phyloP scores from a whole-genome alignment of 2,113 vertebrate species.

The Turdus rufiventris region DNA sequence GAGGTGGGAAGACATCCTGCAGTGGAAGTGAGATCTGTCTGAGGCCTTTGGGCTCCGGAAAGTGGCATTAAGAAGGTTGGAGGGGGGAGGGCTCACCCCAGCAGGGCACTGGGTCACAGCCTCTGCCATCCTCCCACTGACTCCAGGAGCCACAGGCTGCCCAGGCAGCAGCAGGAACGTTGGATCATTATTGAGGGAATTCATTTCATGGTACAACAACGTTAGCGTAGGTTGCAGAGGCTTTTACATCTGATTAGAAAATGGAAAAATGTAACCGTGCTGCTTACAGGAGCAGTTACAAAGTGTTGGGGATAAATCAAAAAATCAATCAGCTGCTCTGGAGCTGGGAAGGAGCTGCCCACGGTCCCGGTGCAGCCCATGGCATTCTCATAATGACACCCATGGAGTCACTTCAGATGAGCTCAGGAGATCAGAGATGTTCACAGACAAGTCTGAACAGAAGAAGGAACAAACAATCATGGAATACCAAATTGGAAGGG shows the following conservation, averaged over 20 bases:
- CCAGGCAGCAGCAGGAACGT: accelerated
- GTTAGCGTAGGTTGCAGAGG: background rate
- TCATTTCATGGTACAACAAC: background rate
- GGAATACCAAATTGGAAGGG: background rate
- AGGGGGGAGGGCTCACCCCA: background rate
- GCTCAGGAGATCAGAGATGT: background rate
- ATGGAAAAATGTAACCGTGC: background rate
- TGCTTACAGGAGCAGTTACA: background rate
- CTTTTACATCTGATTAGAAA: background rate
- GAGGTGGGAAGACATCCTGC: background rate
- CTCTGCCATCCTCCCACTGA: background rate
- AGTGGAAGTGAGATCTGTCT: background rate
- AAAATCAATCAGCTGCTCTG: background rate
- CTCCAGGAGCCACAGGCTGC: accelerated
- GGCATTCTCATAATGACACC: background rate
- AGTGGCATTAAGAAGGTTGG: background rate
- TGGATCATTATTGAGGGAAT: background rate
- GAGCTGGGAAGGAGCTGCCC: background rate
- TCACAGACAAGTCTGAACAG: background rate
- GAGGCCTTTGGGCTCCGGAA: background rate
- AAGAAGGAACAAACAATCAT: background rate
- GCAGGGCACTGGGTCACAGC: background rate
- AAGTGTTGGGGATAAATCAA: background rate
- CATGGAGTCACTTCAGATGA: background rate
- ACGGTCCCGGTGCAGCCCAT: background rate